Conservation (phyloP, 2,888 invertebrate species). For the Tricholauxania praeusta region DNA sequence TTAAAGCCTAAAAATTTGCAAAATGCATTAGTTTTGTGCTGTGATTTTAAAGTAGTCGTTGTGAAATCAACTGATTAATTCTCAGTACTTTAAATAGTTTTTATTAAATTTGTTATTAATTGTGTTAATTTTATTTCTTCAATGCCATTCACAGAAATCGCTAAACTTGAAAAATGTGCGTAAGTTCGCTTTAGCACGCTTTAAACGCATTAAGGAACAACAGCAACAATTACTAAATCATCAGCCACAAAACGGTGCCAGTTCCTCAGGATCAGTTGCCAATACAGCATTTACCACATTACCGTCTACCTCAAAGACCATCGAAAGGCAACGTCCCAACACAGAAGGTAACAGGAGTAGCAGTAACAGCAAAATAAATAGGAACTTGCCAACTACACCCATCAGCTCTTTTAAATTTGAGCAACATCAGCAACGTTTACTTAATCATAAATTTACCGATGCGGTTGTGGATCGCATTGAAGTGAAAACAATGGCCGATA, state of each 20-base stretch:
- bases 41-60: not conserved
- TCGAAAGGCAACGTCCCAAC: constrained; percentile 6
- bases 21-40: not conserved
- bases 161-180: constrained; percentile 53
- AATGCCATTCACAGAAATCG: constrained; percentile 49
- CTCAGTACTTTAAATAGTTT: not conserved
- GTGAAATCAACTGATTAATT: not conserved
- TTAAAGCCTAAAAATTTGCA: constrained; percentile 6
- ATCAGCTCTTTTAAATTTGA: constrained; percentile 35
- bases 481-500: constrained; percentile 55
- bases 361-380: constrained; percentile 7
- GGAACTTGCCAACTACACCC: constrained; percentile 33
- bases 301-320: constrained; percentile 2
- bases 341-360: not conserved
- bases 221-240: constrained; percentile 24
- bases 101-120: constrained; percentile 14
- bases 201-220: constrained; percentile 49
- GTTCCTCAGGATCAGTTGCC: not conserved
- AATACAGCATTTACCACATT: constrained; percentile 19
- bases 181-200: constrained; percentile 54
- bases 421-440: constrained; percentile 48
- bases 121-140: constrained; percentile 27
- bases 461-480: constrained; percentile 48
- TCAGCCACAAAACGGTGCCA: not conserved
- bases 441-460: constrained; percentile 54